Percentiles rank a stretch among this genome's conserved stretches.
Conservation (phyloP, 2,113 vertebrate genomes). For the Bothrops jararaca region DNA sequence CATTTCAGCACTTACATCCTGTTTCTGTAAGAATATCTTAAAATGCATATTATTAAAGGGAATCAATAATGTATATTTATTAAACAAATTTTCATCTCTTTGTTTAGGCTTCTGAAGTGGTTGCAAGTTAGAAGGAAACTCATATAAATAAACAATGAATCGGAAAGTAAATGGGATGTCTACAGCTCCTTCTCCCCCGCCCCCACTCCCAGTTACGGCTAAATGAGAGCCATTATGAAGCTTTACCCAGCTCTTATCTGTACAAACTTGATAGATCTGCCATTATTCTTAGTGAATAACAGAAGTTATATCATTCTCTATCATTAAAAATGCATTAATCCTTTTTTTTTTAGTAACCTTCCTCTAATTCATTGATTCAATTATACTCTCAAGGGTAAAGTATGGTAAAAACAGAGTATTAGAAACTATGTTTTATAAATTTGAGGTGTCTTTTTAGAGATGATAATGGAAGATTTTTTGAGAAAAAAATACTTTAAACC, state of each 20-base stretch:
- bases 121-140: slow-evolving; percentile 32
- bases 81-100: slow-evolving; percentile 50
- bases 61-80: slow-evolving; percentile 49
- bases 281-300: slow-evolving; percentile 59
- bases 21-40: slow-evolving; percentile 38
- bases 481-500: not conserved
- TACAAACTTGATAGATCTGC: slow-evolving; percentile 57
- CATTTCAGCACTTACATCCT: slow-evolving; percentile 34
- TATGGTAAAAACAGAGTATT: slow-evolving; percentile 53
- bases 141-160: slow-evolving; percentile 45
- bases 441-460: slow-evolving; percentile 50
- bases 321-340: slow-evolving; percentile 67
- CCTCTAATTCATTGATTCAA: slow-evolving; percentile 65
- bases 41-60: slow-evolving; percentile 35
- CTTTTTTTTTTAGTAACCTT: slow-evolving; percentile 58
- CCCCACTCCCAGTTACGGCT: slow-evolving; percentile 40
- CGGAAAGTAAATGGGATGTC: slow-evolving; percentile 35
- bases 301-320: slow-evolving; percentile 57
- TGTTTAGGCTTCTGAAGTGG: slow-evolving; percentile 41
- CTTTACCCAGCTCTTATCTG: slow-evolving; percentile 59
- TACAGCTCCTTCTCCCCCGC: slow-evolving; percentile 30
- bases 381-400: slow-evolving; percentile 58
- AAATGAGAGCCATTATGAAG: slow-evolving; percentile 53
- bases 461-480: slow-evolving; percentile 7
- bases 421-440: slow-evolving; percentile 47